Conservation (phyloP, 2,888 invertebrate genomes). For the Deroplatys truncata region DNA sequence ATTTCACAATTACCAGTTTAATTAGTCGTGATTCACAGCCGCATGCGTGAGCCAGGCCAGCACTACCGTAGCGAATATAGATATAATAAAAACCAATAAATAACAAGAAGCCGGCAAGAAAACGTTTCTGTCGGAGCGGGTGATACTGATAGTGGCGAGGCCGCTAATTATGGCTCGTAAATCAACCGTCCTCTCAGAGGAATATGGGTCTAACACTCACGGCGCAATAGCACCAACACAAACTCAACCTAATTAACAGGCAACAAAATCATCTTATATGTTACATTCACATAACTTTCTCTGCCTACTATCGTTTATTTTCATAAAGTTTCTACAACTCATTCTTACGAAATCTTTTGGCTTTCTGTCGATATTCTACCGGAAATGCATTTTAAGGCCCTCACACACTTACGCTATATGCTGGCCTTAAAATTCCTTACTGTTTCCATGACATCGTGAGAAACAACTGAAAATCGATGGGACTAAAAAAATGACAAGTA, state of each 20-base stretch:
- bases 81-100: not conserved
- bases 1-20: not conserved
- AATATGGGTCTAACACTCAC: not conserved
- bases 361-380: too few species aligned
- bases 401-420: too few species aligned
- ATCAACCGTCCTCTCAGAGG: not conserved
- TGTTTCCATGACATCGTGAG: too few species aligned
- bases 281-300: too few species aligned
- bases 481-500: too few species aligned
- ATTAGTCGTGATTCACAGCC: not conserved
- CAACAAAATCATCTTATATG: too few species aligned
- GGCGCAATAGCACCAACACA: not conserved
- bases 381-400: too few species aligned
- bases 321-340: too few species aligned
- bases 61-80: not conserved
- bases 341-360: too few species aligned
- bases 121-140: not conserved
- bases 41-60: not conserved
- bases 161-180: slow-evolving; percentile 11
- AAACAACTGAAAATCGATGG: too few species aligned
- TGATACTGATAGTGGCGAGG: not conserved
- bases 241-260: not conserved
- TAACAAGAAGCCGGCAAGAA: not conserved
- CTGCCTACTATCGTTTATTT: too few species aligned
- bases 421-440: too few species aligned